These are phyloP conservation scores for Phenganax subtilis DNA, from an alignment of 92 coral and sea anemone species.

Conservation along the genomic window DNA sequence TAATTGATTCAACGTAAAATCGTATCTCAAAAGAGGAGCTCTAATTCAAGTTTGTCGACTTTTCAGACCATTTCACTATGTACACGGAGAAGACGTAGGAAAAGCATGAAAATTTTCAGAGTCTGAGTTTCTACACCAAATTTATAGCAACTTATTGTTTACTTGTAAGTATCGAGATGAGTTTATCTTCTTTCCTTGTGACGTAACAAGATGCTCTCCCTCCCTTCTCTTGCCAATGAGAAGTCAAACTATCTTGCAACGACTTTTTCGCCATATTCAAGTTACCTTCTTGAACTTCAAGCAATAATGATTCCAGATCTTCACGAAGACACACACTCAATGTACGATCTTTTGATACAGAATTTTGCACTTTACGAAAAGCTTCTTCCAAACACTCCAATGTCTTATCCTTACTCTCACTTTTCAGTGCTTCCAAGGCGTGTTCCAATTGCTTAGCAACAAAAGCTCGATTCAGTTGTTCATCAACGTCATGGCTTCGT, in stretches of 20 bases:
- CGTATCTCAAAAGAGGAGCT: too few species aligned
- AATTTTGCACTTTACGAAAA: neutral
- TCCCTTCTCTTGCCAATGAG: conserved; percentile 37
- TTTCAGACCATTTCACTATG: too few species aligned
- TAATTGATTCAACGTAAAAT: too few species aligned
- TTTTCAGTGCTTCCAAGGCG: conserved; percentile 18
- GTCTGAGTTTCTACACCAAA: too few species aligned
- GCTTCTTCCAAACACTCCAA: neutral
- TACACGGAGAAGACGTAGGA: too few species aligned
- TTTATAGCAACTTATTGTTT: too few species aligned
- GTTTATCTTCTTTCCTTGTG: conserved; percentile 16
- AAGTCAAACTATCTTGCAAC: conserved; percentile 30
- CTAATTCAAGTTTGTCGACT: too few species aligned
- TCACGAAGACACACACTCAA: conserved; percentile 23
- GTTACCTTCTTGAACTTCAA: neutral
- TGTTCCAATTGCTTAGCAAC: conserved; percentile 11
- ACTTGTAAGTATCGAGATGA: conserved; percentile 15
- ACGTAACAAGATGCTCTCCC: conserved; percentile 25
- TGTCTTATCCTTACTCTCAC: neutral
- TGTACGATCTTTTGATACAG: conserved; percentile 19
- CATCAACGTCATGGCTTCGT: conserved; percentile 17
- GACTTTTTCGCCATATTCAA: conserved; percentile 19
- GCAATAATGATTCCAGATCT: conserved; percentile 6
- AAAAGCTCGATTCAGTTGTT: conserved; percentile 27
- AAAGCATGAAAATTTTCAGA: too few species aligned